Evolutionary conservation across 2,888 invertebrate species (phyloP).

Genomic region (Caradrina clavipalpis): DNA sequence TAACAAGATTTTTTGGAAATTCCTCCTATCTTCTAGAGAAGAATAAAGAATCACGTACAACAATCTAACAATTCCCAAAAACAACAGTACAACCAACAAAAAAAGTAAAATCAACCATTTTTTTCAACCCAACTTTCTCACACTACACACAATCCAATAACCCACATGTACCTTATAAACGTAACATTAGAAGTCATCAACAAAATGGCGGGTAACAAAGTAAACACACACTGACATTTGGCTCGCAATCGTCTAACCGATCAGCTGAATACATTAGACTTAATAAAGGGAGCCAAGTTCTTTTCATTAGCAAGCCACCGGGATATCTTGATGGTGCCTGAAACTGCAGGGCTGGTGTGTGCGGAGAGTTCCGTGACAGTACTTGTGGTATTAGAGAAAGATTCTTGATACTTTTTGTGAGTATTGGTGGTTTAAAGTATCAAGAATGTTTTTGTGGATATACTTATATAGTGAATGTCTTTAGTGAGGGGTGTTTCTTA

Average conservation of each 20-base stretch:
- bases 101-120: no score
- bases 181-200: constrained; percentile 60
- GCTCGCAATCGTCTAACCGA: constrained; percentile 80
- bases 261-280: constrained; percentile 88
- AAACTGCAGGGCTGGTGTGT: constrained; percentile 61
- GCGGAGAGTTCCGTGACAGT: not conserved
- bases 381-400: not conserved
- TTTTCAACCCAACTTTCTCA: rapidly evolving
- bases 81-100: no score
- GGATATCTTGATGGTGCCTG: constrained; percentile 82
- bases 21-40: no score
- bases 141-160: constrained; percentile 3
- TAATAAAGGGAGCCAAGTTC: constrained; percentile 88
- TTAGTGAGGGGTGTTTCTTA: no score
- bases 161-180: not conserved
- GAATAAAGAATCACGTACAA: no score
- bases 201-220: constrained; percentile 61
- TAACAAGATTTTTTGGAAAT: no score
- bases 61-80: no score
- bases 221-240: constrained; percentile 83
- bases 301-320: constrained; percentile 85
- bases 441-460: no score
- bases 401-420: not conserved
- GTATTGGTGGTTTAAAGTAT: not conserved
- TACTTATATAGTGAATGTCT: no score